phyloP scores from a whole-genome alignment of 2,888 invertebrate species.

The Drosophila ustulata region DNA sequence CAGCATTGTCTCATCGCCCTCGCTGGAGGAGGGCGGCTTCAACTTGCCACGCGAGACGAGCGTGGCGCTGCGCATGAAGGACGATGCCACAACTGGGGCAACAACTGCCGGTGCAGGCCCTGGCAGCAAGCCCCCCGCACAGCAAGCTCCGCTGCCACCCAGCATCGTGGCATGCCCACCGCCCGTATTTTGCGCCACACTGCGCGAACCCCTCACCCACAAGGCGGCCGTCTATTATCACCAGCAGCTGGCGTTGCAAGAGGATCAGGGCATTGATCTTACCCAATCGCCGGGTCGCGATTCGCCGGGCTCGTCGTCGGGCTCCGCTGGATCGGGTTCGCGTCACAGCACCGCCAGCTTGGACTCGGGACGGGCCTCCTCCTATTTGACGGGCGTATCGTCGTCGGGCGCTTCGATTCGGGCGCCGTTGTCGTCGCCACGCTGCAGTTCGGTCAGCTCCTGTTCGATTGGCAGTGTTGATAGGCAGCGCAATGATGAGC shows the following conservation, averaged over 20 bases:
- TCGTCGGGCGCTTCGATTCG: slow-evolving; percentile 85
- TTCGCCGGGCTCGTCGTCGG: slow-evolving; percentile 95
- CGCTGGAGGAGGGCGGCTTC: slow-evolving; percentile 85
- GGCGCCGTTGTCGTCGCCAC: slow-evolving; percentile 86
- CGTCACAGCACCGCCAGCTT: slow-evolving; percentile 94
- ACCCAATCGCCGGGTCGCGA: slow-evolving; percentile 97
- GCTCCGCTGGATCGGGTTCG: slow-evolving; percentile 94
- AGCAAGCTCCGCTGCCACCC: slow-evolving; percentile 85
- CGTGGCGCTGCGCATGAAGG: slow-evolving; percentile 84
- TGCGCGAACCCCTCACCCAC: slow-evolving; percentile 89
- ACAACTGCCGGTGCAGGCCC: slow-evolving; percentile 14
- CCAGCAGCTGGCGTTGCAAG: slow-evolving; percentile 92
- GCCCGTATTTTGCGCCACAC: slow-evolving; percentile 88
- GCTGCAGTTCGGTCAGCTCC: slow-evolving; percentile 90
- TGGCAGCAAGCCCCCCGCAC: slow-evolving; percentile 82
- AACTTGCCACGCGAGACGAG: slow-evolving; percentile 84
- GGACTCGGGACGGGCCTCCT: slow-evolving; percentile 96
- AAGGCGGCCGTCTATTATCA: slow-evolving; percentile 92
- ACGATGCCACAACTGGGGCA: slow-evolving; percentile 72
- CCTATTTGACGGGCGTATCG: slow-evolving; percentile 87
- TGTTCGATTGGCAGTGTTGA: slow-evolving; percentile 92
- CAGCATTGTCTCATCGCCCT: slow-evolving; percentile 85
- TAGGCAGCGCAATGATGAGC: slow-evolving; percentile 93
- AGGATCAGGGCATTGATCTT: slow-evolving; percentile 95
- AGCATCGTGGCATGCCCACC: slow-evolving; percentile 86